Conservation (phyloP, 2,888 invertebrate genomes). For the Miltochrista miniata region DNA sequence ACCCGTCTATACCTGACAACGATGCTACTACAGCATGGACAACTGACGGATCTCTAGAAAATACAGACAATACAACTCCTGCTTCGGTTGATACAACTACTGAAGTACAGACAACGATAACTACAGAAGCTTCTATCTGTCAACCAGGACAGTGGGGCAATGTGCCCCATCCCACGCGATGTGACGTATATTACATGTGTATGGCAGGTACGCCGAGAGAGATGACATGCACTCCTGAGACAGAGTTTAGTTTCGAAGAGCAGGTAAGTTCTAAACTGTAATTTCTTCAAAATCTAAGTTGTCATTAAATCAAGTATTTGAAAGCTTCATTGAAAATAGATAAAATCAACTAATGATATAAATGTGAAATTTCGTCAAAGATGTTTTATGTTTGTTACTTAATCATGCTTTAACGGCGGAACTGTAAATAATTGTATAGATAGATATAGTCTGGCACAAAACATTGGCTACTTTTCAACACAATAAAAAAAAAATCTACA, state of each 20-base stretch:
- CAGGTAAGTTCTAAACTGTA: conserved; percentile 8
- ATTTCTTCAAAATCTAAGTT: background rate
- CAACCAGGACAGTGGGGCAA: conserved; percentile 4
- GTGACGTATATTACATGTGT: conserved; percentile 22
- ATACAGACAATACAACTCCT: background rate
- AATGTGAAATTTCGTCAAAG: too few species aligned
- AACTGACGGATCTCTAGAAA: conserved; percentile 2
- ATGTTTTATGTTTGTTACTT: too few species aligned
- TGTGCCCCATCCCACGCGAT: conserved; percentile 19
- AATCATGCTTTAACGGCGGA: conserved; percentile 15
- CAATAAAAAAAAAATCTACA: too few species aligned
- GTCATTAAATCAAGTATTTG: background rate
- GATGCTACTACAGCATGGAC: background rate
- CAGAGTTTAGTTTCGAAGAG: background rate
- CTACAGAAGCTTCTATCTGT: conserved; percentile 6
- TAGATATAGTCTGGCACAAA: too few species aligned
- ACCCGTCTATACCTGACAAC: background rate
- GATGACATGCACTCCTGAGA: background rate
- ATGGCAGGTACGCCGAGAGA: background rate
- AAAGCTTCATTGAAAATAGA: too few species aligned
- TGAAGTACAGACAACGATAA: background rate
- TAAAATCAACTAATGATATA: too few species aligned
- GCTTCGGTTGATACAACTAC: background rate
- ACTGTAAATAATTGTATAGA: too few species aligned
- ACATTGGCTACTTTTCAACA: too few species aligned